Percentiles rank a stretch among this genome's conserved stretches.
phyloP scores from a whole-genome alignment of 2,797 vertebrate species.

The Crocidura indochinensis region DNA sequence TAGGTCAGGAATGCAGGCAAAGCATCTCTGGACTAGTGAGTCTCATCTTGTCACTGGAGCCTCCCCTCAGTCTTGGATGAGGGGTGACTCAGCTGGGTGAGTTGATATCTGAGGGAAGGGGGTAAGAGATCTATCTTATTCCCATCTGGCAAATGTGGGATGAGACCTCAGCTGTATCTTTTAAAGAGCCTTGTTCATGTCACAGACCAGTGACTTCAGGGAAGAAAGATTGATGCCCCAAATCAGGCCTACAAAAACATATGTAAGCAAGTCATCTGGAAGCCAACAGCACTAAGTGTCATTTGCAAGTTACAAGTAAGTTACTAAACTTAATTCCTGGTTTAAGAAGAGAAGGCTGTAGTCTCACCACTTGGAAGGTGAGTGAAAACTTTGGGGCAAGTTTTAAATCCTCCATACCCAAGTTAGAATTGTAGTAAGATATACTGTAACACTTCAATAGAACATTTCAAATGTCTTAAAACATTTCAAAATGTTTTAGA shows the following conservation, averaged over 20 bases:
- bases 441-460: neutral
- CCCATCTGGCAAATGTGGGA: neutral
- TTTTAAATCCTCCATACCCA: neutral
- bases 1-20: neutral
- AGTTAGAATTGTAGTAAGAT: neutral
- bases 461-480: neutral
- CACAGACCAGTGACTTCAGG: neutral
- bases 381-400: neutral
- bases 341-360: neutral
- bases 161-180: neutral
- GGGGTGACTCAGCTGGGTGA: neutral
- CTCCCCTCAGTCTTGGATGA: neutral
- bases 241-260: no score
- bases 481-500: neutral
- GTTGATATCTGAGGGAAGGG: neutral
- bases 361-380: neutral
- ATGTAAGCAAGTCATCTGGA: neutral
- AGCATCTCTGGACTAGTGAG: neutral
- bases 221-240: neutral
- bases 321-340: neutral
- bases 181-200: conserved; percentile 8
- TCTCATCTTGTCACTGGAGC: neutral
- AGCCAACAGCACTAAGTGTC: no score
- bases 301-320: neutral
- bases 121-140: neutral